Base-by-base conservation (phyloP, 2,797 vertebrate species). In the Halcyon leucocephala region DNA sequence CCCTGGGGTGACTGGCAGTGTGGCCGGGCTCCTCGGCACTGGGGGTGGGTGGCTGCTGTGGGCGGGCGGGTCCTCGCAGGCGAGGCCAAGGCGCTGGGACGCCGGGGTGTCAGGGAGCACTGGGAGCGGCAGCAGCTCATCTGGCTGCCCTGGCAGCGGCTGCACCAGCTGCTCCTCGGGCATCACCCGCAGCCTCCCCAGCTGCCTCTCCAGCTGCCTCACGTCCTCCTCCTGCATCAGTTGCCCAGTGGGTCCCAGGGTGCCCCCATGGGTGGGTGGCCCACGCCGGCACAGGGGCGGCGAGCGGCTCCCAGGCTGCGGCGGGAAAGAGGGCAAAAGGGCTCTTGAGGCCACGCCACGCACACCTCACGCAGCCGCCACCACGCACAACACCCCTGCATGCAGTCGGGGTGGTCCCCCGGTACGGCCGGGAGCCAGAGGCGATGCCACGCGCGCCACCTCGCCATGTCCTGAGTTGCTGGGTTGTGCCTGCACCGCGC, bases 121-220 rank as follows among this genome's bases (percentile, higher is more conserved):
- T 31, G 99, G 93, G 33, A 99, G 98, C 66, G 98, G 98, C 64
- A 98, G 98, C 88, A 99, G 97, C 66, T 97, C 98, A 95, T 99
- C 99, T 66, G 98, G 98, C 90, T 98, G 98, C 90, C 98, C 98
- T 82, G 99, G 96, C 93, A 98, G 98, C 42, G 98, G 99, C 64
- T 99, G 99, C 13, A 98, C 98, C 44, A 98, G 99, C 64, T 99
- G 99, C 14, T 98, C 98, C 95, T 99, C 99, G 96, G 99, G 99
- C 98, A 99, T 98, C 74, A 99, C 99, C 95, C 99, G 99, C 76
- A 99, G 98, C 97, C 99, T 99, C 96, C 99, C 99, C 69, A 99
- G 99, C 97, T 99, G 99, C 98, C 98, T 99, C 97, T 99, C 99
- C 92, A 99, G 99, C 85, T 98, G 98, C 89, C 98, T 98, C 71